phyloP scores from a whole-genome alignment of 2,797 vertebrate genomes.

The Channa striata region DNA sequence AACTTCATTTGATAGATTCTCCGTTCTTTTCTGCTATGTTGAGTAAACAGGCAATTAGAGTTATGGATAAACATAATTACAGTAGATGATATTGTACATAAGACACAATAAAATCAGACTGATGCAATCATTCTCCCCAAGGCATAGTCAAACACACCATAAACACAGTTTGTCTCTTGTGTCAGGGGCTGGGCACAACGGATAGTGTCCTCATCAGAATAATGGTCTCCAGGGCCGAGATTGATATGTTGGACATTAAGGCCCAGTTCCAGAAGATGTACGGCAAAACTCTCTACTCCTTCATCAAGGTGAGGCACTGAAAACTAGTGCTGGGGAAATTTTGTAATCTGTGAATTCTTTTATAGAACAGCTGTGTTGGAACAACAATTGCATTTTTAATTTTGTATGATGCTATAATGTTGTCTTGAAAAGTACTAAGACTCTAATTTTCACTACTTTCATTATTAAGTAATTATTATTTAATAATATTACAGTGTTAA shows the following conservation, averaged over 20 bases:
- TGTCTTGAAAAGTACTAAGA: too few species aligned
- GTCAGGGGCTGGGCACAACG: slow-evolving; percentile 93
- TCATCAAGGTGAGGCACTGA: slow-evolving; percentile 91
- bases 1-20: neutral
- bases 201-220: slow-evolving; percentile 92
- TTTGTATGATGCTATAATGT: slow-evolving; percentile 9
- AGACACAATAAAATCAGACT: neutral
- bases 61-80: neutral
- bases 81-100: neutral
- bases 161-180: neutral
- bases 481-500: too few species aligned
- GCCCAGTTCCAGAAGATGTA: slow-evolving; percentile 91
- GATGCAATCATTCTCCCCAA: neutral
- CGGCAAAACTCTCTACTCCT: slow-evolving; percentile 94
- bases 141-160: neutral
- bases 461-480: too few species aligned
- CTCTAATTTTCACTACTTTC: too few species aligned
- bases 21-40: too few species aligned
- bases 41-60: neutral
- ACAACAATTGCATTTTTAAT: neutral
- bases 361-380: slow-evolving; percentile 26
- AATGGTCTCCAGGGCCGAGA: slow-evolving; percentile 93
- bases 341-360: slow-evolving; percentile 20
- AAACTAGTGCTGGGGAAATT: neutral
- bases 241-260: slow-evolving; percentile 96